Evolutionary conservation across 2,797 vertebrate genomes (phyloP), one percentile per base, ranked within the genome.

Genomic region (Benthosema pterotum): DNA sequence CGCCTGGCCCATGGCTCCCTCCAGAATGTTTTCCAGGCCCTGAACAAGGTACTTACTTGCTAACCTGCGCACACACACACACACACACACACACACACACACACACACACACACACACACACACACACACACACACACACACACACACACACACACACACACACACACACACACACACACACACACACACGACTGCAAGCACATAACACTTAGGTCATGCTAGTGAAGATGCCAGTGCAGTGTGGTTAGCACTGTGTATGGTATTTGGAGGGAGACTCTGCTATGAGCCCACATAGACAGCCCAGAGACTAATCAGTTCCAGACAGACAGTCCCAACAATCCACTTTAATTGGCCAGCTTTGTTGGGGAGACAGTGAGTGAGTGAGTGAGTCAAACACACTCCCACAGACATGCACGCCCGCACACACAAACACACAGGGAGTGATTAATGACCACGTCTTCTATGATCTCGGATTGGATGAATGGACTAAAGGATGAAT

Each of bases 301-400:
- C 55, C 11, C 3, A 15, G 5, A 46, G 45, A 46, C 32, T 86
- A 82, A 90, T 89, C 67, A 68, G 71, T 83, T 86, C 80, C 87
- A 88, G 87, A 80, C 66, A 51, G 5, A 52, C 38, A 49, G 2
- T 8, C 28, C 42, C 54, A 68, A 68, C 52, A 46, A 25, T 22
- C 22, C 57, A 67, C 75, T 79, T 74, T 51, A 63, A 69, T 62
- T 60, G 42, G 60, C 58, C 22, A 4, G 2, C 32, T 17, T 42
- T 61, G 54, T 45, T 17, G 49, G 55, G n/a, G 12, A 13, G 50
- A 38, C 47, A 28, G 43, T 14, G 13, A 55, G 13, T 3, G n/a
- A n/a, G 38, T 16, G 17, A 11, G 13, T 12, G 1, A 22, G 4
- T 25, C 3, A 22, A 3, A 14, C 22, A 25, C 19, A 22, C 19